A percentile compares a stretch with the other conserved stretches of the same genome.
Evolutionary conservation across 2,113 vertebrate genomes (phyloP).

Genomic region (Emydocephalus ijimae): DNA sequence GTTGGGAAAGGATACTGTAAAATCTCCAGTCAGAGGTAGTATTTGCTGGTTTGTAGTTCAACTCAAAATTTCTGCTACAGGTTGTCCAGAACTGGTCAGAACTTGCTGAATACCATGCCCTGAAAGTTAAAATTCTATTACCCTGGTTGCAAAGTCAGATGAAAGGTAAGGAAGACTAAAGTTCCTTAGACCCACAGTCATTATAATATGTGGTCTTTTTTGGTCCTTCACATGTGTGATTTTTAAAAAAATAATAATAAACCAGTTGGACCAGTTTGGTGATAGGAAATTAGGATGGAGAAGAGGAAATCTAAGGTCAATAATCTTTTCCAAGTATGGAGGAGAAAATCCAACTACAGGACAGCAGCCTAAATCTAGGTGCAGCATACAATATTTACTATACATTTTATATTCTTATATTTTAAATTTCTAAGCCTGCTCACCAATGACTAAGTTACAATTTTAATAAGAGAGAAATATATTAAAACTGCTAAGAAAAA

Average conservation of each 20-base stretch:
- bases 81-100: too few relatives aligned
- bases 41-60: too few relatives aligned
- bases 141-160: neutral
- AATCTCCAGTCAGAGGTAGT: too few relatives aligned
- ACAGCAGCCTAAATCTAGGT: neutral
- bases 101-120: neutral
- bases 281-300: neutral
- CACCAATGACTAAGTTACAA: neutral
- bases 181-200: neutral
- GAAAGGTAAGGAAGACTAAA: neutral
- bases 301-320: neutral
- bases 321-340: neutral
- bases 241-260: neutral
- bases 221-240: neutral
- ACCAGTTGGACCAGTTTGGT: neutral
- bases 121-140: neutral
- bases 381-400: neutral
- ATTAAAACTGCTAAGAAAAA: neutral
- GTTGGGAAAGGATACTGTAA: too few relatives aligned
- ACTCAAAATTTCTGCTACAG: too few relatives aligned
- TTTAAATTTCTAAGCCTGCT: neutral
- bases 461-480: neutral
- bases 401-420: neutral
- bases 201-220: neutral
- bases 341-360: neutral